Base-by-base conservation (phyloP, 2,888 invertebrate species). In the Morpho deidamia region DNA sequence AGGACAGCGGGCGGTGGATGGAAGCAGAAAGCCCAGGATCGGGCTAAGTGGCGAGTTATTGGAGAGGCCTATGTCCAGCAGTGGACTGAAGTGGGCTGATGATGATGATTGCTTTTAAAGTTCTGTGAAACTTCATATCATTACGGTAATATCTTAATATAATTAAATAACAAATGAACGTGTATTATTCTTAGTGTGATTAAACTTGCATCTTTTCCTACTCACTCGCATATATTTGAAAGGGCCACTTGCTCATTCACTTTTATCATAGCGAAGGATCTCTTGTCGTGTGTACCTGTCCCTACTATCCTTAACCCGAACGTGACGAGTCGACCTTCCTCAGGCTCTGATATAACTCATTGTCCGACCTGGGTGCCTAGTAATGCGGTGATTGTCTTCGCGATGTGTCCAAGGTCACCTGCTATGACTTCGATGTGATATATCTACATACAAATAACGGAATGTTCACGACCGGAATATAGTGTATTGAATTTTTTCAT, bases 281-380 rank as follows among this genome's bases (percentile, higher is more conserved):
- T 59, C 39, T 46, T 11, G 40, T 39, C 47, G 11, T 48, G 53
- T 23, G 47, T 38, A 45, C 23, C 53, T 55, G 23, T 23, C 23
- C 53, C 60, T 74, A 78, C 78, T 78, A 87, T 85, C 88, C 88
- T 88, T 88, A 89, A 88, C 88, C 88, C 73, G 72, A 80, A 77
- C 88, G 88, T 89, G 88, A 87, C 88, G 88, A 83, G 88, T 84
- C 85, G 88, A 67, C 88, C 88, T 89, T 86, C 85, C 78, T 71
- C 68, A 55, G 69, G 78, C 81, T 72, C 76, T 81, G 68, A 78
- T 83, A 81, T 78, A 71, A 83, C 78, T 81, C 82, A 79, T 75
- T 76, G 81, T 83, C 68, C 70, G 73, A 74, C 74, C 72, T 85
- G 79, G 88, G 88, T 85, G 88, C 87, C 85, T 85, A 80, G 72